These are phyloP conservation scores for Drosophila atripex DNA, from an alignment of 2,888 invertebrate genomes.

Conservation along the genomic window DNA sequence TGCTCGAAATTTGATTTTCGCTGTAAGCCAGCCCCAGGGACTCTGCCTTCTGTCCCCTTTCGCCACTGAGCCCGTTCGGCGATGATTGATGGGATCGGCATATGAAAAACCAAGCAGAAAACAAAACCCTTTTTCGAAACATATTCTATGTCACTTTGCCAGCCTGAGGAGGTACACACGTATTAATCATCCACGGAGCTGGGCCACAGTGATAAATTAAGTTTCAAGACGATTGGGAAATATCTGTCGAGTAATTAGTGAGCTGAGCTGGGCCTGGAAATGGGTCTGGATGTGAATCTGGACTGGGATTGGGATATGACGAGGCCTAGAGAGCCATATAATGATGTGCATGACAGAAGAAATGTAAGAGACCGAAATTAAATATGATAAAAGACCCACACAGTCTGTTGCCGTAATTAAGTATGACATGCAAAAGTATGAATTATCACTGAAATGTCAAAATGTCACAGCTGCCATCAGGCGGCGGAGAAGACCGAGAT, in stretches of 20 bases:
- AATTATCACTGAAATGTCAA: conserved; percentile 83
- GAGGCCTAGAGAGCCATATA: conserved; percentile 50
- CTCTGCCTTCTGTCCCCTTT: conserved; percentile 13
- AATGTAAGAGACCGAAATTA: conserved; percentile 60
- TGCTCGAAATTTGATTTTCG: conserved; percentile 50
- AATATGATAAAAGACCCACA: conserved; percentile 77
- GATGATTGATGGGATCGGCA: conserved; percentile 70
- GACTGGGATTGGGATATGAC: conserved; percentile 16
- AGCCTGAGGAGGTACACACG: conserved; percentile 50
- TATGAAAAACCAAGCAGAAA: conserved; percentile 29
- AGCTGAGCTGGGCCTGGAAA: conserved; percentile 22
- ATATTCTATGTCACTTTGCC: conserved; percentile 68
- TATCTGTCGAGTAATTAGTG: conserved; percentile 68
- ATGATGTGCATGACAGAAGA: conserved; percentile 64
- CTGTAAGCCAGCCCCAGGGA: conserved; percentile 10
- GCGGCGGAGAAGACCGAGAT: conserved; percentile 49
- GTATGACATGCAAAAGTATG: conserved; percentile 83
- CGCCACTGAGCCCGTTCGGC: conserved; percentile 16
- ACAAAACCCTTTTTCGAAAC: conserved; percentile 64
- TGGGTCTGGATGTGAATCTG: not conserved
- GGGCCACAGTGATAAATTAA: conserved; percentile 66
- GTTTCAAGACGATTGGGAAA: conserved; percentile 61
- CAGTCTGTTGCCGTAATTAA: conserved; percentile 81
- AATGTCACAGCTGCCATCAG: conserved; percentile 75
- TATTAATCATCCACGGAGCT: conserved; percentile 66